A percentile compares a stretch with the other conserved stretches of the same genome.
These are phyloP conservation scores for Ricordea florida DNA, from an alignment of 92 coral and sea anemone species.

Conservation along the genomic window DNA sequence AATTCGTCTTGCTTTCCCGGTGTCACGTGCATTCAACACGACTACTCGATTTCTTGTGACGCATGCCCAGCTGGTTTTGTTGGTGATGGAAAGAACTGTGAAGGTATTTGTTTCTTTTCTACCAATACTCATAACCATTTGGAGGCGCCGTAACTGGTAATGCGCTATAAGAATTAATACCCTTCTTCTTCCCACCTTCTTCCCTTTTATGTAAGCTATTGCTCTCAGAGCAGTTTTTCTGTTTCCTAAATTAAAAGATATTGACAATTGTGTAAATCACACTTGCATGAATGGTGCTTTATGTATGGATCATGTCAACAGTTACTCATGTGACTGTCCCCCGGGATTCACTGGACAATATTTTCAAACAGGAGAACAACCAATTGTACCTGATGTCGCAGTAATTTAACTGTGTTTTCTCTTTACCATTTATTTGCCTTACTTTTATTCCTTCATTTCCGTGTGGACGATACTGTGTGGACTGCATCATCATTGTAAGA, in stretches of 20 bases:
- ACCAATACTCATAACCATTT: not conserved
- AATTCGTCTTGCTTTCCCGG: slow-evolving; percentile 67
- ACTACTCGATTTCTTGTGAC: slow-evolving; percentile 53
- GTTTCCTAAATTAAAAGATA: not conserved
- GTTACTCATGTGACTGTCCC: not conserved
- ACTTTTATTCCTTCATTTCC: no score
- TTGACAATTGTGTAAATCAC: not conserved
- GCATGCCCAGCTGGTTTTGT: slow-evolving; percentile 74
- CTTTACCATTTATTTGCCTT: no score
- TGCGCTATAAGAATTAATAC: no score
- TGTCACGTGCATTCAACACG: slow-evolving; percentile 56
- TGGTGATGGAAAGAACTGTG: slow-evolving; percentile 78
- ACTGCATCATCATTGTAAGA: no score
- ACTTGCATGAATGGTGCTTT: not conserved
- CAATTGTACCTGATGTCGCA: no score
- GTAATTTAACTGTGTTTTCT: no score
- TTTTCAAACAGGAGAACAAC: not conserved
- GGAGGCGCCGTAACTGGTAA: no score
- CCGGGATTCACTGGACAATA: not conserved
- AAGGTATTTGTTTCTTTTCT: slow-evolving; percentile 19
- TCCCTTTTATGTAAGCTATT: no score
- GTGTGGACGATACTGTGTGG: no score
- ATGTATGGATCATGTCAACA: not conserved
- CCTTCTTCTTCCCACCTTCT: no score
- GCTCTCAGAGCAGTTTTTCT: not conserved